These are phyloP conservation scores for Lochmaea crataegi DNA, from an alignment of 2,888 invertebrate genomes.

Conservation along the genomic window DNA sequence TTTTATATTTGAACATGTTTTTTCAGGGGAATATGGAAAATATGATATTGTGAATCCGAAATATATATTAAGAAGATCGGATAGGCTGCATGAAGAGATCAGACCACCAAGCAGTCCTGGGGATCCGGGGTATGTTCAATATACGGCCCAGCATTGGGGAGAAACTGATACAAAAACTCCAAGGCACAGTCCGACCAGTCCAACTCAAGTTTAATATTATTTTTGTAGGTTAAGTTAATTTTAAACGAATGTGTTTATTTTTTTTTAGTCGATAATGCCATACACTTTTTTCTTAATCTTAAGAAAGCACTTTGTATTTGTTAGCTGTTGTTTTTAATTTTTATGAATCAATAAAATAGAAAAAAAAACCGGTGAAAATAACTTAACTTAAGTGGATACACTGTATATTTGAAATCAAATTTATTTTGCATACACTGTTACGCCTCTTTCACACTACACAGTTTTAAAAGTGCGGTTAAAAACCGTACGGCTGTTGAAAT, in stretches of 20 bases:
- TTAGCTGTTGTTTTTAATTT: not conserved
- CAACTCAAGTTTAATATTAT: constrained; percentile 54
- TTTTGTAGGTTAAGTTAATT: not conserved
- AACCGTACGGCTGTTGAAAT: no score
- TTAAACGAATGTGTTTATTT: not conserved
- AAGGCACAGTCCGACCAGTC: constrained; percentile 58
- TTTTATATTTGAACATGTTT: not conserved
- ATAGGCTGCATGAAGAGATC: constrained; percentile 65
- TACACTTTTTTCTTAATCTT: constrained; percentile 1
- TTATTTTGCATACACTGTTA: no score
- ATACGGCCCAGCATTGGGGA: constrained; percentile 78
- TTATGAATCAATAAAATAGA: not conserved
- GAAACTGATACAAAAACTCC: constrained; percentile 67
- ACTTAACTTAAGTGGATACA: no score
- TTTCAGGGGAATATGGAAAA: constrained; percentile 66
- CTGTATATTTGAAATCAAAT: no score
- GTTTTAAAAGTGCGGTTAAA: no score
- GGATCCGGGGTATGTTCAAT: constrained; percentile 80
- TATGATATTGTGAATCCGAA: constrained; percentile 65
- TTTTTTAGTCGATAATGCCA: not conserved
- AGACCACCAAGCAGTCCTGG: constrained; percentile 75
- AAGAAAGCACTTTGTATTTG: constrained; percentile 3
- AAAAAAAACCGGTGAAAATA: not conserved
- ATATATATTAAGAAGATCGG: constrained; percentile 50
- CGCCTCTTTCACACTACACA: no score